These are phyloP conservation scores for Metridium senile DNA, from an alignment of 92 coral and sea anemone species.

Conservation along the genomic window DNA sequence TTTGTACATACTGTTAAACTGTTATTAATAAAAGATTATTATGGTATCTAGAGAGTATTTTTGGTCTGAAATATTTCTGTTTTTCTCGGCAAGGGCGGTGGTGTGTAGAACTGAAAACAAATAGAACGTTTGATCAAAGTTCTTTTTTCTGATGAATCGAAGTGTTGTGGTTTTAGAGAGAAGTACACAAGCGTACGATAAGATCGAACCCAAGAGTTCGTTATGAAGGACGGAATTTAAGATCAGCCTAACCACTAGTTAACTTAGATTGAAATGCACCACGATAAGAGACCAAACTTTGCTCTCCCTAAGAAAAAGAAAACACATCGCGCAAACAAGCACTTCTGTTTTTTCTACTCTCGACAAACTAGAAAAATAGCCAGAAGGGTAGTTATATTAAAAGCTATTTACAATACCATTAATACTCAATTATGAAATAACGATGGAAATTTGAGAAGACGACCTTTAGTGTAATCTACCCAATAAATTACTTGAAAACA, in stretches of 20 bases:
- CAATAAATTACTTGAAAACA: not conserved
- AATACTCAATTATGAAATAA: not conserved
- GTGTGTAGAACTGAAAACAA: constrained; percentile 8
- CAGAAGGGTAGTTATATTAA: not conserved
- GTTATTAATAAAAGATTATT: not conserved
- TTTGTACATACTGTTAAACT: not conserved
- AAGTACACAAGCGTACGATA: constrained; percentile 36
- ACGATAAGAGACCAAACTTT: not conserved
- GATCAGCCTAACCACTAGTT: constrained; percentile 33
- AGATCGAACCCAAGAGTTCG: constrained; percentile 35
- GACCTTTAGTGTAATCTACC: not conserved
- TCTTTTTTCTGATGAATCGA: constrained; percentile 9
- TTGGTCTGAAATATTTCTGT: not conserved
- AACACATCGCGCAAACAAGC: not conserved
- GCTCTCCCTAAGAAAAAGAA: not conserved
- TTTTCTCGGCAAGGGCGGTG: constrained; percentile 8
- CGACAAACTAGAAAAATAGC: not conserved
- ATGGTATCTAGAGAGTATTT: not conserved
- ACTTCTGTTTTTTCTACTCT: not conserved
- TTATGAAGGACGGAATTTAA: constrained; percentile 34
- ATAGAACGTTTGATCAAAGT: constrained; percentile 4
- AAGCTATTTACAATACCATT: not conserved
- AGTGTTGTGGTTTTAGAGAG: constrained; percentile 23
- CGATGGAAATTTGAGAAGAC: not conserved
- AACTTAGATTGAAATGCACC: constrained; percentile 25